phyloP scores from a whole-genome alignment of 2,113 vertebrate species.

The Anolis carolinensis region DNA sequence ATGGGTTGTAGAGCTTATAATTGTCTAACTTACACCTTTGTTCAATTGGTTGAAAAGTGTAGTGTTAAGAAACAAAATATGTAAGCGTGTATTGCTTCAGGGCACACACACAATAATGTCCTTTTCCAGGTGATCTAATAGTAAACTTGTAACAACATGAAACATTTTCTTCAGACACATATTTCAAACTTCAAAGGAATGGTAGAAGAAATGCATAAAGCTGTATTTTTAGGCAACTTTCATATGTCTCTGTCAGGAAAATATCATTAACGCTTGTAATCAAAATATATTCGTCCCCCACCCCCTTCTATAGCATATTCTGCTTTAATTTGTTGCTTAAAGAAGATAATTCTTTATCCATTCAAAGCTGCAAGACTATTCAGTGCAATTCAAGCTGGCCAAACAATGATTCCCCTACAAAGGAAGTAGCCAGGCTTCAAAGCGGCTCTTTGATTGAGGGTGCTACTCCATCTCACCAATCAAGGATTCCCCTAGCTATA shows the following conservation, averaged over 20 bases:
- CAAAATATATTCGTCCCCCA: constrained; percentile 13
- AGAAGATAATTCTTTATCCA: too few species aligned
- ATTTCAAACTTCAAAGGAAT: constrained; percentile 37
- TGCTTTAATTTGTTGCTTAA: constrained; percentile 39
- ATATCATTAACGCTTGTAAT: constrained; percentile 20
- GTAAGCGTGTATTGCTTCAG: background rate
- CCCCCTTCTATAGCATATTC: constrained; percentile 18
- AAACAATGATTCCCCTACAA: too few species aligned
- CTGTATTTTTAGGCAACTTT: constrained; percentile 28
- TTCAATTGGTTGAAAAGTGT: too few species aligned
- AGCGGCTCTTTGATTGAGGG: too few species aligned
- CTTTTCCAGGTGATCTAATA: background rate
- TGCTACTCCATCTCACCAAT: too few species aligned
- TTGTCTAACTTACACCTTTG: too few species aligned
- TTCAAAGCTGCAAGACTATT: too few species aligned
- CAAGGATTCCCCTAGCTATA: too few species aligned
- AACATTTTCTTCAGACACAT: background rate
- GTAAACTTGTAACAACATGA: background rate
- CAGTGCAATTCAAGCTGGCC: too few species aligned
- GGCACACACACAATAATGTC: background rate
- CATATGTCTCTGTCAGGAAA: constrained; percentile 18
- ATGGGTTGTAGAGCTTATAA: too few species aligned
- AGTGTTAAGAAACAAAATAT: too few species aligned
- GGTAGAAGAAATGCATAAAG: constrained; percentile 6
- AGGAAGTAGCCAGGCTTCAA: too few species aligned